Evolutionary conservation across 2,113 vertebrate genomes (phyloP), one percentile per base, ranked within the genome.

Genomic region (Ceyx cyanopectus): DNA sequence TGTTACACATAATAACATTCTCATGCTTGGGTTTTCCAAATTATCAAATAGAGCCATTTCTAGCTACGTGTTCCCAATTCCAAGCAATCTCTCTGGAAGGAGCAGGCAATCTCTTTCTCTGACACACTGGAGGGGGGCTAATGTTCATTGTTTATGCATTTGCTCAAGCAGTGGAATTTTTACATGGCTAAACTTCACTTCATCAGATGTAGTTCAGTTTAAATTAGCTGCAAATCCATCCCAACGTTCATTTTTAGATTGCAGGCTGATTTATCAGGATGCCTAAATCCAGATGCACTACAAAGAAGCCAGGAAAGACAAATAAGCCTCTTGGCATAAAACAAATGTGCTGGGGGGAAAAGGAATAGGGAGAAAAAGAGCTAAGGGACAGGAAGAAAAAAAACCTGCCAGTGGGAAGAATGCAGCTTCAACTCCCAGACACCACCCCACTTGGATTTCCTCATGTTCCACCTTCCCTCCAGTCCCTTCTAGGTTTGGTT

Each of bases 151-250:
- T 91, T 90, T 61, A 95, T 81, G 83, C 83, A 81, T 86, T 86
- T 89, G 73, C 69, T 81, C 50, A 90, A 83, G 48, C 69, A 90
- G 77, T 81, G 54, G 77, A 94, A 95, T 88, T 90, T 90, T 81
- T 65, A 70, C 83, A 69, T 62, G 69, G 89, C 86, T 76, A 51
- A 94, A 86, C 80, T 57, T 92, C 82, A 91, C 75, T 95, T 86
- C 29, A 56, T 85, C 48, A 46, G 27, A 85, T 60, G 72, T 41
- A 0, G 60, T 90, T 84, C 77, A 75, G 77, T 92, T 92, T 92
- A 93, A 95, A 96, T 94, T 88, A 92, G 88, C 74, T 87, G 73
- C 72, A 81, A 90, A 90, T 90, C 37, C 70, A 93, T 72, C 66
- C 85, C 62, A 76, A 79, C 9, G 11, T 79, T 84, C 73, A 83